These are phyloP conservation scores for Nephotettix cincticeps DNA, from an alignment of 1,140 invertebrate genomes.

Conservation along the genomic window DNA sequence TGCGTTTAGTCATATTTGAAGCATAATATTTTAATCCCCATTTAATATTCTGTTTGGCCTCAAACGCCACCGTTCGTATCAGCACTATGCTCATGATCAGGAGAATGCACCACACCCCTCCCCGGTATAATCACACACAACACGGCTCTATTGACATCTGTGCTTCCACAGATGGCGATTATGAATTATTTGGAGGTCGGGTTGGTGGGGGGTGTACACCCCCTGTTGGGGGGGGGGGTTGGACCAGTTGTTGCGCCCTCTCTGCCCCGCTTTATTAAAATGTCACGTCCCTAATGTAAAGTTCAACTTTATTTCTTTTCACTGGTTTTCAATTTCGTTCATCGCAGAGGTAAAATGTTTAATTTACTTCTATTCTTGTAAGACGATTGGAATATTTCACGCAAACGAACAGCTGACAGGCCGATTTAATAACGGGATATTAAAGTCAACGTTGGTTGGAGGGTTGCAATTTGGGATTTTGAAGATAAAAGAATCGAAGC, in stretches of 20 bases:
- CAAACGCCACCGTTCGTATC: too few relatives aligned
- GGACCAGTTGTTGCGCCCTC: conserved; percentile 21
- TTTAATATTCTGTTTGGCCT: too few relatives aligned
- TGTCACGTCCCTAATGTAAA: conserved; percentile 24
- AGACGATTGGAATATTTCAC: not conserved
- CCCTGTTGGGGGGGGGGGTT: not conserved
- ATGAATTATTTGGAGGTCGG: conserved; percentile 25
- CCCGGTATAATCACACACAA: conserved; percentile 19
- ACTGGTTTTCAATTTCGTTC: conserved; percentile 16
- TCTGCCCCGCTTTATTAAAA: conserved; percentile 23
- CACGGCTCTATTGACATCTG: conserved; percentile 21
- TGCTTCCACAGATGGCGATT: conserved; percentile 19
- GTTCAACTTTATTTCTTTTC: conserved; percentile 25
- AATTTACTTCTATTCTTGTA: conserved; percentile 10
- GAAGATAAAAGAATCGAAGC: not conserved
- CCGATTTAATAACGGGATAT: not conserved
- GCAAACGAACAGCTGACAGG: not conserved
- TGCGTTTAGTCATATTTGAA: too few relatives aligned
- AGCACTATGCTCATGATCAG: too few relatives aligned
- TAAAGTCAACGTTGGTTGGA: not conserved
- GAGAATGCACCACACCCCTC: not conserved
- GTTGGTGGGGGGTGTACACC: not conserved
- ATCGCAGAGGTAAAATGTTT: not conserved
- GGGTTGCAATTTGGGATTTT: not conserved
- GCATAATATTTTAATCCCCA: too few relatives aligned